Evolutionary conservation across 2,888 invertebrate species (phyloP).

Genomic region (Troides helena): DNA sequence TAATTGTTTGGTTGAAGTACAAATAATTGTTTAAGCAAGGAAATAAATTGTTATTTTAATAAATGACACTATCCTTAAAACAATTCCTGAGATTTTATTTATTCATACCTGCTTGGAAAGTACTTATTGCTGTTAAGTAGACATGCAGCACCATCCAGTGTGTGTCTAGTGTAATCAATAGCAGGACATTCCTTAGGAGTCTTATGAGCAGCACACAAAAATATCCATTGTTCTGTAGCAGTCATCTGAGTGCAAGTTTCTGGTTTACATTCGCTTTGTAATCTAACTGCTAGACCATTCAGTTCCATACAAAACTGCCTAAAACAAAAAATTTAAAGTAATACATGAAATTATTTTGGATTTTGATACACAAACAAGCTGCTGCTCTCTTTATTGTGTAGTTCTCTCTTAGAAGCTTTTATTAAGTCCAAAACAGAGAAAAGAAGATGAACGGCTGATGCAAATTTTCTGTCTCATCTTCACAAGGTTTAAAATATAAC

Average conservation of each 20-base stretch:
- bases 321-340: constrained; percentile 25
- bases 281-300: constrained; percentile 97
- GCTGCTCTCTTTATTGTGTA: no score
- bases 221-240: constrained; percentile 99
- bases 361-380: background rate
- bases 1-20: no score
- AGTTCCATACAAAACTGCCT: constrained; percentile 99
- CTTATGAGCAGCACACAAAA: constrained; percentile 99
- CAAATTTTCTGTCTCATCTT: no score
- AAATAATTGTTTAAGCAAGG: no score
- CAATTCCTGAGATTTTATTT: no score
- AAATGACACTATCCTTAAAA: no score
- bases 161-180: constrained; percentile 99
- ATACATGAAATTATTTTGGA: background rate
- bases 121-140: constrained; percentile 99
- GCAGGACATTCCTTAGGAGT: constrained; percentile 99
- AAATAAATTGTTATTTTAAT: no score
- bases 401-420: no score
- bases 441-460: no score
- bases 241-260: constrained; percentile 99
- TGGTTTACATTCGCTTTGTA: constrained; percentile 98
- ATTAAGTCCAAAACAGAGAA: no score
- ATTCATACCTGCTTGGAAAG: constrained; percentile 95
- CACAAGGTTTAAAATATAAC: no score
- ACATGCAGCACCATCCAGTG: constrained; percentile 99